Conservation (phyloP, 2,888 invertebrate species). For the Ornithoptera priamus region DNA sequence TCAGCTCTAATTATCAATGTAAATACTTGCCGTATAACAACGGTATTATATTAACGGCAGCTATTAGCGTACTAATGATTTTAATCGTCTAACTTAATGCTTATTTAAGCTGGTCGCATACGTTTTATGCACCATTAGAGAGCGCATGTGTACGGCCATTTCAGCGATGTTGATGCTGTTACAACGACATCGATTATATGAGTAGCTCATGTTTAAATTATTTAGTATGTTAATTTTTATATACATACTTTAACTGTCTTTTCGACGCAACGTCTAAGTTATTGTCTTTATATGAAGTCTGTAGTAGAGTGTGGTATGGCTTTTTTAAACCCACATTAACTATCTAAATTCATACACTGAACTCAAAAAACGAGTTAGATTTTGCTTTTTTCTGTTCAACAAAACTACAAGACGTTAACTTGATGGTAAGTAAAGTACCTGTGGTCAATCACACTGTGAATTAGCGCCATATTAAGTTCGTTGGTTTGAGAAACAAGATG, state of each 20-base stretch:
- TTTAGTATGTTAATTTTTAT: background rate
- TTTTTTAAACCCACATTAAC: no score
- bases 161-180: slow-evolving; percentile 27
- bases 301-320: no score
- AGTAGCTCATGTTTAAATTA: slow-evolving; percentile 21
- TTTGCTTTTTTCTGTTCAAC: no score
- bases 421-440: no score
- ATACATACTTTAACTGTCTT: background rate
- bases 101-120: slow-evolving; percentile 33
- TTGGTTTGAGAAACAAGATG: no score
- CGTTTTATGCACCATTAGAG: slow-evolving; percentile 40
- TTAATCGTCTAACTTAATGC: slow-evolving; percentile 33
- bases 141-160: slow-evolving; percentile 36
- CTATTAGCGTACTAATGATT: slow-evolving; percentile 37
- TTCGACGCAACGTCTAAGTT: background rate
- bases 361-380: no score
- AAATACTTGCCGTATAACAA: slow-evolving; percentile 30
- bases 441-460: no score
- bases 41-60: slow-evolving; percentile 29
- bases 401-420: no score
- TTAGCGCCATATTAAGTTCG: no score
- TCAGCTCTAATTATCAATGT: slow-evolving; percentile 31
- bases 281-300: no score
- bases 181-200: slow-evolving; percentile 20
- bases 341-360: no score